A percentile compares a stretch with the other conserved stretches of the same genome.
These are phyloP conservation scores for Rhingia campestris DNA, from an alignment of 2,888 invertebrate genomes.

Conservation along the genomic window DNA sequence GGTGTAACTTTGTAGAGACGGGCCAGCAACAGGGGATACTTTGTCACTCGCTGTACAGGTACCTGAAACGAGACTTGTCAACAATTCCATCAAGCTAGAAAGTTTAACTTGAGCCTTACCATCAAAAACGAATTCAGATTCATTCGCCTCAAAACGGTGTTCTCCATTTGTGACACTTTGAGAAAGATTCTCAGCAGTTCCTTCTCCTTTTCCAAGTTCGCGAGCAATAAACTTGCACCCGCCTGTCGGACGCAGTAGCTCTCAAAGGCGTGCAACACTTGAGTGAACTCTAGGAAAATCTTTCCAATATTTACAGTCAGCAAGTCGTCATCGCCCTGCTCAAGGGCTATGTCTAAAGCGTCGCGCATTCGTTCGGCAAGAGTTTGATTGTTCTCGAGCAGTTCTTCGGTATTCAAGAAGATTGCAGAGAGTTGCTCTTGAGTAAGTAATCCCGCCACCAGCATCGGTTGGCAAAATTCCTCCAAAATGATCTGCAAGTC, in stretches of 20 bases:
- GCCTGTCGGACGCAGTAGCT: conserved; percentile 97
- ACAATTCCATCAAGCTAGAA: too few relatives aligned
- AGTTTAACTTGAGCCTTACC: conserved; percentile 84
- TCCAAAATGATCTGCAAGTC: conserved; percentile 96
- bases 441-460: conserved; percentile 94
- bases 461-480: conserved; percentile 96
- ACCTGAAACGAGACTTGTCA: conserved; percentile 84
- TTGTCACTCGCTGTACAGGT: conserved; percentile 97
- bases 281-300: conserved; percentile 93
- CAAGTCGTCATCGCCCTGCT: conserved; percentile 92
- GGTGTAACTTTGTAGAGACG: conserved; percentile 96
- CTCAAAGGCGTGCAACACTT: conserved; percentile 97
- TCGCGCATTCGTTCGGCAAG: conserved; percentile 93
- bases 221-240: conserved; percentile 92
- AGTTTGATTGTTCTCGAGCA: conserved; percentile 93
- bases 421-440: conserved; percentile 95
- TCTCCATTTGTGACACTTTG: conserved; percentile 98
- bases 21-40: conserved; percentile 95
- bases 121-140: conserved; percentile 98
- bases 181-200: conserved; percentile 96
- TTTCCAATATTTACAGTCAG: conserved; percentile 95
- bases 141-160: conserved; percentile 95
- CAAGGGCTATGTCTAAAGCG: conserved; percentile 92
- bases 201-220: conserved; percentile 96
- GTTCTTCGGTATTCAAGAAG: conserved; percentile 96